These are phyloP conservation scores for Riparia riparia DNA, from an alignment of 2,113 vertebrate species.

Conservation along the genomic window DNA sequence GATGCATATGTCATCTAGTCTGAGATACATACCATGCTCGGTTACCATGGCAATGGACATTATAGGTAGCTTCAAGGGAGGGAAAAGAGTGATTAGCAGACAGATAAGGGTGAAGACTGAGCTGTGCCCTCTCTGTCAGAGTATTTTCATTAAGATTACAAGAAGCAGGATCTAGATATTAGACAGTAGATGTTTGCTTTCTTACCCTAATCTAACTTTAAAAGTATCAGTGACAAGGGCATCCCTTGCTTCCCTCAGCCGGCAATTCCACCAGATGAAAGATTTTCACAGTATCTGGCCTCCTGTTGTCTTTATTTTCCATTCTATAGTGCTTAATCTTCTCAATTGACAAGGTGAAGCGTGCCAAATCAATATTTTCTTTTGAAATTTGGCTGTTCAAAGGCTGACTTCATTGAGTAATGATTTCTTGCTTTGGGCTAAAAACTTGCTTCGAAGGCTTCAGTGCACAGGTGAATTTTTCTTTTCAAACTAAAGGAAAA, in stretches of 20 bases:
- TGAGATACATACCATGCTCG: not conserved
- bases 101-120: not conserved
- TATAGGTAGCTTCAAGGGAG: conserved; percentile 40
- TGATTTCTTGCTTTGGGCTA: conserved; percentile 20
- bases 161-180: not conserved
- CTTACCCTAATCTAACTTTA: conserved; percentile 7
- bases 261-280: not conserved
- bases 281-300: not conserved
- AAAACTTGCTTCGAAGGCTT: not conserved
- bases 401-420: not conserved
- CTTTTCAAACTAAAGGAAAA: not conserved
- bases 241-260: not conserved
- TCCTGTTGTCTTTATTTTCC: conserved; percentile 22
- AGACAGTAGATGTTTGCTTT: not conserved
- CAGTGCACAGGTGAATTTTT: not conserved
- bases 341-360: conserved; percentile 7
- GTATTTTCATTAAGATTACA: conserved; percentile 23
- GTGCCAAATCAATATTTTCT: conserved; percentile 26
- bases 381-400: conserved; percentile 35
- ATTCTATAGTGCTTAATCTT: conserved; percentile 11
- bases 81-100: conserved; percentile 32
- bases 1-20: conserved; percentile 35
- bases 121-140: not conserved
- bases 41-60: conserved; percentile 59
- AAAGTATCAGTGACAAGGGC: not conserved